phyloP scores from a whole-genome alignment of 2,113 vertebrate genomes.

The Chaetops frenatus region DNA sequence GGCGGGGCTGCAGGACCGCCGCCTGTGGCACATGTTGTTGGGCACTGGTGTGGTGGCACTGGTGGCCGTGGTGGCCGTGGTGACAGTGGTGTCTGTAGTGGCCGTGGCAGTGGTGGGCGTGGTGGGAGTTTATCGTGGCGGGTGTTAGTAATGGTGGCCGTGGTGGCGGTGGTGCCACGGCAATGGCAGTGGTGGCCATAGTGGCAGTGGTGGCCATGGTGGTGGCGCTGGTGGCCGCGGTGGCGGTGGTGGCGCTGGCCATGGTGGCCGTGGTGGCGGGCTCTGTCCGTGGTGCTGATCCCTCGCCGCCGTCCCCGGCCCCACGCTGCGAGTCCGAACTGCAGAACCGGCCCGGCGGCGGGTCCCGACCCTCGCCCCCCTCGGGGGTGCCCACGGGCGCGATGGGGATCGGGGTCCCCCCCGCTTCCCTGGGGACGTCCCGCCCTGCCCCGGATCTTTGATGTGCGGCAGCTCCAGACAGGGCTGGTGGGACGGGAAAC shows the following conservation, averaged over 20 bases:
- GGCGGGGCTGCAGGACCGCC: fast-evolving
- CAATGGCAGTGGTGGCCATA: fast-evolving
- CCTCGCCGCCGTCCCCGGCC: too few relatives aligned
- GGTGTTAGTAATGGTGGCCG: fast-evolving
- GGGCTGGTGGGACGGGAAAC: background rate
- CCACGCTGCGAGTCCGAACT: fast-evolving
- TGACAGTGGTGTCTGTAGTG: background rate
- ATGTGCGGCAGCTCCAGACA: background rate
- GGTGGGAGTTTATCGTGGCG: background rate
- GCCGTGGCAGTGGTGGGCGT: fast-evolving
- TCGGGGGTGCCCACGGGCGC: fast-evolving
- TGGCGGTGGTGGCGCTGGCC: background rate
- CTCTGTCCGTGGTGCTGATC: background rate
- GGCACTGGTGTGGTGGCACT: fast-evolving
- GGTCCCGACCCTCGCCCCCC: background rate
- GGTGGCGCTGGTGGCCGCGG: background rate
- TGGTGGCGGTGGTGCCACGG: background rate
- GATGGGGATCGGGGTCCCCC: background rate
- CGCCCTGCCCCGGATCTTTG: background rate
- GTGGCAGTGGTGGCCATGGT: background rate
- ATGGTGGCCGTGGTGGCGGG: background rate
- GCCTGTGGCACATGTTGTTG: background rate
- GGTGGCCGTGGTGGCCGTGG: fast-evolving
- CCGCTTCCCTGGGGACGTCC: background rate
- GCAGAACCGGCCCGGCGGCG: fast-evolving